Evolutionary conservation across 2,888 invertebrate species (phyloP).

Genomic region (Noctua janthina): DNA sequence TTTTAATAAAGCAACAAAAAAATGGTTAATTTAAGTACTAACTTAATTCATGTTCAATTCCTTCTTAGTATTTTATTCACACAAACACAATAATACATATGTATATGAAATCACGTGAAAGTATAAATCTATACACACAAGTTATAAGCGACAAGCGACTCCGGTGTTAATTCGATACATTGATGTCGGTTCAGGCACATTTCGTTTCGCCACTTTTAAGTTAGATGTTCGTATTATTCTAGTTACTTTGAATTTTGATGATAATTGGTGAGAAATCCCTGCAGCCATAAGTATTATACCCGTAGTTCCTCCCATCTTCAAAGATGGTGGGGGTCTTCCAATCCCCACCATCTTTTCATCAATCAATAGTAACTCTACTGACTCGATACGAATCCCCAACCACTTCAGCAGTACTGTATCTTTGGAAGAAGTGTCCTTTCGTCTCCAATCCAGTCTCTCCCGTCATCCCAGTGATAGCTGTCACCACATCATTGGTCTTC

Average conservation of each 20-base stretch:
- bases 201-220: background rate
- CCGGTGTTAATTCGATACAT: background rate
- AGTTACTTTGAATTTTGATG: background rate
- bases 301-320: background rate
- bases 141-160: background rate
- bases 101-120: background rate
- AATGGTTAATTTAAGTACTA: background rate
- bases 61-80: background rate
- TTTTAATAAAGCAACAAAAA: background rate
- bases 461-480: slow-evolving; percentile 80
- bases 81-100: no score
- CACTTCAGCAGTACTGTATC: slow-evolving; percentile 77
- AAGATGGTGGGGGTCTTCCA: no score
- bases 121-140: background rate
- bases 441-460: slow-evolving; percentile 83
- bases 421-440: slow-evolving; percentile 82
- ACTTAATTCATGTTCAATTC: slow-evolving; percentile 36
- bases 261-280: background rate
- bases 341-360: slow-evolving; percentile 22
- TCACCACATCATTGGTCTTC: slow-evolving; percentile 85
- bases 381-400: slow-evolving; percentile 85
- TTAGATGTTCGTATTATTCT: background rate
- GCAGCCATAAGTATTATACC: slow-evolving; percentile 1
- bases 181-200: background rate
- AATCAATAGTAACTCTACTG: slow-evolving; percentile 84